Percentiles rank a stretch among this genome's conserved stretches.
Evolutionary conservation across 2,888 invertebrate genomes (phyloP).

Genomic region (Xiphydria camelus): DNA sequence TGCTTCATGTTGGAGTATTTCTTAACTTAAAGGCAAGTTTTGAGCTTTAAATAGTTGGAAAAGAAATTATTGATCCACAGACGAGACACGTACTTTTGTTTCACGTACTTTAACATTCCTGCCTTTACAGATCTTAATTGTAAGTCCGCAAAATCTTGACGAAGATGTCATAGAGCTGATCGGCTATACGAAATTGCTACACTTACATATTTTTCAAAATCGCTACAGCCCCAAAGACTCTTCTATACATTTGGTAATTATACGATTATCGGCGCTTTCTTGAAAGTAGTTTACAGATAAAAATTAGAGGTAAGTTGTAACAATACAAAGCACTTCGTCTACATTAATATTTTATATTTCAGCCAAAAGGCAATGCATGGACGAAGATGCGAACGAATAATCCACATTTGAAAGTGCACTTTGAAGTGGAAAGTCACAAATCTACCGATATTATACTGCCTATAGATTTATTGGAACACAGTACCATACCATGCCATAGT

Average conservation of each 20-base stretch:
- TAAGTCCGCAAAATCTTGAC: constrained; percentile 76
- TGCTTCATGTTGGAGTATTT: constrained; percentile 77
- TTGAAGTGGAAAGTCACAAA: constrained; percentile 66
- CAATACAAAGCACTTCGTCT: background rate
- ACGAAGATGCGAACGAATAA: constrained; percentile 62
- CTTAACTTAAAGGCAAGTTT: constrained; percentile 67
- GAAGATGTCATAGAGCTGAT: constrained; percentile 72
- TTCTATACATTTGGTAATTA: constrained; percentile 60
- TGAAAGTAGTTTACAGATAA: too few species aligned
- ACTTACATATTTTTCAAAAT: constrained; percentile 77
- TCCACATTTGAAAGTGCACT: constrained; percentile 68
- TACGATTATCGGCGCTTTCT: too few species aligned
- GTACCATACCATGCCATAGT: constrained; percentile 49
- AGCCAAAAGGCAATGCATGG: constrained; percentile 58
- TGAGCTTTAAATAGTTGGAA: too few species aligned
- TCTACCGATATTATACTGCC: constrained; percentile 67
- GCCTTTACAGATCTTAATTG: constrained; percentile 62
- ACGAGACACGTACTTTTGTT: too few species aligned
- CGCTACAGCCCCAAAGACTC: constrained; percentile 66
- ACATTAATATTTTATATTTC: constrained; percentile 17
- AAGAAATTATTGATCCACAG: too few species aligned
- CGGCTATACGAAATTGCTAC: constrained; percentile 66
- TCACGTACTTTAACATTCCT: too few species aligned
- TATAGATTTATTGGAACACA: constrained; percentile 42
- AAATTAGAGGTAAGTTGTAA: too few species aligned